Conservation (phyloP, 2,888 invertebrate species). For the Corbicula japonica region DNA sequence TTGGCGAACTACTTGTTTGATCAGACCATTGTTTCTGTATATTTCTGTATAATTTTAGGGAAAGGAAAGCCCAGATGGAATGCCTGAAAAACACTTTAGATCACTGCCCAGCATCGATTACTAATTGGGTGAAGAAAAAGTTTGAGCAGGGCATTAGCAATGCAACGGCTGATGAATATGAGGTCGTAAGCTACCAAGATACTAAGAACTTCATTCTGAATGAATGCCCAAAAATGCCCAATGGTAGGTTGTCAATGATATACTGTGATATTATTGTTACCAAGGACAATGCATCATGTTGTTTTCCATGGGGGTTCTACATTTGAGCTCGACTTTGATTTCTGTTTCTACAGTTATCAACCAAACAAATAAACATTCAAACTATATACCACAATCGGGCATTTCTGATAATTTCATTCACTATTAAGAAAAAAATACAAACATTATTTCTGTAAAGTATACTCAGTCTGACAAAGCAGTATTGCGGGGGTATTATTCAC, state of each 20-base stretch:
- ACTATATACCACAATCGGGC: not conserved
- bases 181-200: conserved; percentile 1
- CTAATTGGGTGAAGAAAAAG: not conserved
- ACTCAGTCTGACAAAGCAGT: no score
- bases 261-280: not conserved
- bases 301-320: no score
- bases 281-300: no score
- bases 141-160: conserved; percentile 13
- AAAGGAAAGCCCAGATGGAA: conserved; percentile 16
- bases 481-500: no score
- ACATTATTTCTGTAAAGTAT: no score
- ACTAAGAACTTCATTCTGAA: conserved; percentile 7
- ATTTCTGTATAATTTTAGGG: no score
- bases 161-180: conserved; percentile 10
- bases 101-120: not conserved
- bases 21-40: no score
- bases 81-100: conserved; percentile 14
- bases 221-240: conserved; percentile 1
- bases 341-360: not conserved
- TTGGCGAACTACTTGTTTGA: no score
- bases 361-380: not conserved
- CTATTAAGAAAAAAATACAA: no score
- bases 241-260: conserved; percentile 1
- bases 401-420: no score
- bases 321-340: not conserved